These are phyloP conservation scores for Muraenolepis orangiensis DNA, from an alignment of 2,797 vertebrate genomes.

Conservation along the genomic window DNA sequence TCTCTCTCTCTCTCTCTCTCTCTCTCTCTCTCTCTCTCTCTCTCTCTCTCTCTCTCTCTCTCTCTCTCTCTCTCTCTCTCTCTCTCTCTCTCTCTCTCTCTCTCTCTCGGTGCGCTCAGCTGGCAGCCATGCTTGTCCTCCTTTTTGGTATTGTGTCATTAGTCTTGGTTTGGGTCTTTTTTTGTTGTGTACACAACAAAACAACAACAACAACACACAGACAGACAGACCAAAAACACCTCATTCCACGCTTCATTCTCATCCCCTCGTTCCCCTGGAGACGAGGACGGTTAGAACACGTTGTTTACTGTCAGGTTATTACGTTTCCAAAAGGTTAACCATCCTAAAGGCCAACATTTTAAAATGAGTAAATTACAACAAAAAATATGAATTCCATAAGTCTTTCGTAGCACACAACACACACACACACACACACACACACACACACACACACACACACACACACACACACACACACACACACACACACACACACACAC, in stretches of 20 bases:
- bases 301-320: neutral
- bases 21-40: neutral
- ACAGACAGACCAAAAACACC: too few relatives aligned
- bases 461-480: too few relatives aligned
- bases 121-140: neutral
- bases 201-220: too few relatives aligned
- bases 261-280: too few relatives aligned
- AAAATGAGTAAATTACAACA: too few relatives aligned
- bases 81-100: neutral
- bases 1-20: neutral
- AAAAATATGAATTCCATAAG: neutral
- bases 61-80: too few relatives aligned
- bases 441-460: too few relatives aligned
- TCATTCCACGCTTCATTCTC: too few relatives aligned
- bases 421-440: too few relatives aligned
- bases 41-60: neutral
- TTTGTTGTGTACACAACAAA: neutral
- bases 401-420: neutral
- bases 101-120: neutral
- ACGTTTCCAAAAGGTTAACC: too few relatives aligned
- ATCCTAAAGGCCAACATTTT: neutral
- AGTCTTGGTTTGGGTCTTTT: neutral
- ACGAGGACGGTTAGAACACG: too few relatives aligned
- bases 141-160: neutral
- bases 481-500: too few relatives aligned